Percentiles rank a stretch among this genome's conserved stretches.
These are phyloP conservation scores for Catharus fuscescens DNA, from an alignment of 2,113 vertebrate genomes.

Conservation along the genomic window DNA sequence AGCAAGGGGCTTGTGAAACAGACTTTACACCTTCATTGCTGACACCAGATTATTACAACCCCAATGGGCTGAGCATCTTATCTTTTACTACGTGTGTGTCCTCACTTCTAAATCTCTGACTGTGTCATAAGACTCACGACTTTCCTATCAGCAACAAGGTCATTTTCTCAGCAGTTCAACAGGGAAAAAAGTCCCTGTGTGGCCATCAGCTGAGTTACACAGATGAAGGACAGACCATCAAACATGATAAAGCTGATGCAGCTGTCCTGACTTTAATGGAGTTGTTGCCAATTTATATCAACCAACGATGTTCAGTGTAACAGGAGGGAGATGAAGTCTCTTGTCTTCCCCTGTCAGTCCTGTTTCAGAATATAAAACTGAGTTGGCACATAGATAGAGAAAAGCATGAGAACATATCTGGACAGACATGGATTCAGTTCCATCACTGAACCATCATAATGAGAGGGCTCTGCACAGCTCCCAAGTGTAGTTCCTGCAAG, in stretches of 20 bases:
- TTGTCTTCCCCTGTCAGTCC: neutral
- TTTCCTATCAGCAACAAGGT: neutral
- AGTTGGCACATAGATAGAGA: neutral
- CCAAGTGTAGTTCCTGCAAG: neutral
- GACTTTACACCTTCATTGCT: neutral
- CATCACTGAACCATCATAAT: neutral
- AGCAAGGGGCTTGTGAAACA: neutral
- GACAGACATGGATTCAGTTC: neutral
- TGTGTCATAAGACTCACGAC: neutral
- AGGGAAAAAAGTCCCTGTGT: neutral
- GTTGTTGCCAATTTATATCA: neutral
- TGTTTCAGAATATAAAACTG: neutral
- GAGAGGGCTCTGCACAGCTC: neutral
- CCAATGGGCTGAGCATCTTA: neutral
- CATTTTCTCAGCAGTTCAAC: neutral
- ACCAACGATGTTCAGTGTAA: fast-evolving
- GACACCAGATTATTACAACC: neutral
- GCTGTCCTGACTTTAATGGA: neutral
- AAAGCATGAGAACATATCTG: neutral
- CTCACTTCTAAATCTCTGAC: neutral
- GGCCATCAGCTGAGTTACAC: neutral
- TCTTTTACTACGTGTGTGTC: neutral
- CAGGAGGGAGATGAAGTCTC: neutral
- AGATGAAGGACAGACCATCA: neutral
- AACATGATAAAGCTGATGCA: neutral